phyloP scores from a whole-genome alignment of 1,140 invertebrate species.

The Halyomorpha halys region DNA sequence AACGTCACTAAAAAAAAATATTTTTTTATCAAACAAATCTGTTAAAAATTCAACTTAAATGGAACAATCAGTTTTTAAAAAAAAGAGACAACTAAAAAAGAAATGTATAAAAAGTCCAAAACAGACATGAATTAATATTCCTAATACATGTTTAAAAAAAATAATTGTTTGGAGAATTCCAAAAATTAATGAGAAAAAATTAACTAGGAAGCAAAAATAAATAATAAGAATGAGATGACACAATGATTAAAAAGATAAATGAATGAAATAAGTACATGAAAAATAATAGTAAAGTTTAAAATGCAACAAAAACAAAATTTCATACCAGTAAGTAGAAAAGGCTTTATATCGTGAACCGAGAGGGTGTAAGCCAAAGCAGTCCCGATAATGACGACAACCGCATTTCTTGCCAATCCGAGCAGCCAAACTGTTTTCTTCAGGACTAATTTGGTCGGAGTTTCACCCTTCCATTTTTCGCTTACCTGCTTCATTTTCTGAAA shows the following conservation, averaged over 20 bases:
- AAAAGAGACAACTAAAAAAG: too few species aligned
- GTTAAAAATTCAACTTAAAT: too few species aligned
- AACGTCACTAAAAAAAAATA: too few species aligned
- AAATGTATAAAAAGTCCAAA: too few species aligned
- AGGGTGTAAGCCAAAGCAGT: conserved; percentile 48
- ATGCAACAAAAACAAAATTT: background rate
- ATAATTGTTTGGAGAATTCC: too few species aligned
- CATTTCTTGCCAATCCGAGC: conserved; percentile 59
- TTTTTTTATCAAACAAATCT: too few species aligned
- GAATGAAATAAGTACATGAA: background rate
- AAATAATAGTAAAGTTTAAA: background rate
- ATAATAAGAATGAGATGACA: too few species aligned
- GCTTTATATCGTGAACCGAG: conserved; percentile 27
- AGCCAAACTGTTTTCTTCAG: conserved; percentile 46
- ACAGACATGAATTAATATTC: too few species aligned
- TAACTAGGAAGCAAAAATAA: too few species aligned
- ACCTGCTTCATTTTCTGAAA: conserved; percentile 35
- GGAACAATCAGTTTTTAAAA: too few species aligned
- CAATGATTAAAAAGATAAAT: background rate
- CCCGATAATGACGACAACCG: conserved; percentile 59
- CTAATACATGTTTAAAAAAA: too few species aligned
- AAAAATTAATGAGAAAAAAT: too few species aligned
- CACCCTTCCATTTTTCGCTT: conserved; percentile 24
- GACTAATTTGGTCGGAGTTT: conserved; percentile 34
- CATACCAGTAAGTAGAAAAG: conserved; percentile 38